Base-by-base conservation (phyloP, 2,113 vertebrate species). In the Bombycilla garrulus region DNA sequence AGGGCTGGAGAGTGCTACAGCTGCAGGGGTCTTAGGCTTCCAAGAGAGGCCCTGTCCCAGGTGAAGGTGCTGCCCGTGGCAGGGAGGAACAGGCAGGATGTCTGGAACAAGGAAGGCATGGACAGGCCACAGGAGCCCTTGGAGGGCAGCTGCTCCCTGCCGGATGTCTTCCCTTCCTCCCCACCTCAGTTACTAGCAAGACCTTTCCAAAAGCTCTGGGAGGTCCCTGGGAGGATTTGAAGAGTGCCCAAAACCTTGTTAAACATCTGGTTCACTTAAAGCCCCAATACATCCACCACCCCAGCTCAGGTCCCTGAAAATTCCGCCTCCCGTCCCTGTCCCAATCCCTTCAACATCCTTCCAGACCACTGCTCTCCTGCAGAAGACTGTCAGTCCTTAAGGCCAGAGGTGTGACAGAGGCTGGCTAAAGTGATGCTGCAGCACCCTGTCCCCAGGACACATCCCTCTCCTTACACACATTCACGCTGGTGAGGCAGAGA, bases 401-500 rank as follows among this genome's bases (percentile, higher is more conserved):
- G 62, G 31, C 65, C 48, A 35, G 92, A 61, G 93, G 22, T 7
- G 38, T 10, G 73, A 77, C 82, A 86, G 21, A 61, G 90, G 58
- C 26, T 35, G 22, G 69, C 47, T 35, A 23, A 54, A 51, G 81
- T 5, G 31, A 90, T 88, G 84, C 82, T 78, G 1, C 4, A 80
- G 73, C 44, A 3, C 48, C 9, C 15, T 51, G 92, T 90, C 73
- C 95, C 70, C 28, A 56, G 84, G 77, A 92, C 19, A 29, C 74
- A 62, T 83, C 93, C 76, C 20, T 64, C 54, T 36, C 88, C 81
- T 65, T n/a, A 61, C 51, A 38, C 64, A 60, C 31, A 11, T 51
- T 64, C n/a, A 51, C 0, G 1, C 90, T 88, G 95, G 91, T 44
- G 70, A 62, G 97, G 97, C 96, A 95, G 81, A 80, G 56, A 91